Evolutionary conservation across 2,113 vertebrate genomes (phyloP), one percentile per base, ranked within the genome.

Genomic region (Panurus biarmicus): DNA sequence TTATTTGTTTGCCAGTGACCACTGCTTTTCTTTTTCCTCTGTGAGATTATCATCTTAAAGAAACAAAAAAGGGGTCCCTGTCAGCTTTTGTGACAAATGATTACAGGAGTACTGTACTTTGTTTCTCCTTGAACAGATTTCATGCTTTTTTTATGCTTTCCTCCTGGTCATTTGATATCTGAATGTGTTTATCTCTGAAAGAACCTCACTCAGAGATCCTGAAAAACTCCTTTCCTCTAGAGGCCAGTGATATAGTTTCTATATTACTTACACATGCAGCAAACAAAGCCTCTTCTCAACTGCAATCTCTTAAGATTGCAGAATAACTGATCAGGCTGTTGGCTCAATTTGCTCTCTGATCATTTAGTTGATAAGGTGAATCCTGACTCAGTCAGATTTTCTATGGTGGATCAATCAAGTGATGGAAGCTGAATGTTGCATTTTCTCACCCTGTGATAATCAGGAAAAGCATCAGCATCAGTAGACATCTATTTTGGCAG

Each of bases 121-220:
- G 4, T 56, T 76, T 78, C 73, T 89, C 50, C 93, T 79, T 95
- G 35, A 56, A 83, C 54, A 95, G 79, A 53, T 97, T 85, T 95
- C 51, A 56, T 73, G 26, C 44, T 40, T 73, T 54, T 67, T 81
- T 86, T 31, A 14, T 24, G 28, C 19, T 87, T 45, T 88, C 35
- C 31, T 84, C 45, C 35, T 61, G 57, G 42, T 91, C 4, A 5
- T 80, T 57, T 88, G 87, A 93, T 67, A 91, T 53, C 65, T 88
- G 75, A 93, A 93, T 76, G 79, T 38, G 14, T 93, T 97, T 95
- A 83, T 95, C 88, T 96, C 71, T 79, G 47, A 82, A 85, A 58
- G 73, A 82, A 57, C 20, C 64, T 95, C 45, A 93, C 80, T 72
- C 36, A 89, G 87, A 91, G 93, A 90, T 87, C 61, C 48, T 89